Base-by-base conservation (phyloP, 2,113 vertebrate genomes). In the Heterotis niloticus region DNA sequence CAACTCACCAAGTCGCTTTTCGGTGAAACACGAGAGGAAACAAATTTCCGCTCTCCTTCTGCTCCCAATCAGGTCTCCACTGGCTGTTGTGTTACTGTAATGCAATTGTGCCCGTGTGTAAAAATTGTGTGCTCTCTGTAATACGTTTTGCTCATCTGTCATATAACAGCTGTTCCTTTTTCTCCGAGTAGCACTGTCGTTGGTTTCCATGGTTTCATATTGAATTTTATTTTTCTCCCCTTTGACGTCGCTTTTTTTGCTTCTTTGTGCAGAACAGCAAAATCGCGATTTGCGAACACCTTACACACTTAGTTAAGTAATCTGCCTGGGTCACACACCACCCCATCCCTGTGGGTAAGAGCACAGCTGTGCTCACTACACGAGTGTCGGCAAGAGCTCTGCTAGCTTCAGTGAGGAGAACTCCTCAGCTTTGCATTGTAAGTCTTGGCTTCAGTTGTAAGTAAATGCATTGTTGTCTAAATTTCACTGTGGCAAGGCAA, bases 251-350 rank as follows among this genome's bases (percentile, higher is more conserved):
- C 18, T 17, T 68, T 78, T 51, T 23, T n/a, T 79, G 34, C 26
- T 64, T 26, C 24, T 73, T 11, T 57, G 57, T 24, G 34, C 73
- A 59, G 64, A 79, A 73, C 65, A 34, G 60, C 69, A 62, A 74
- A 73, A 79, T 74, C 60, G 26, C 13, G 10, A 70, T 73, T 44
- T n/a, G 60, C 60, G 56, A 79, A 64, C 73, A 60, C 59, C 69
- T 74, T 69, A 73, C 78, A 69, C 70, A 79, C 34, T 73, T 79
- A 79, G 73, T 74, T 29, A 57, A 64, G 69, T 79, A 57, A 74
- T 79, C 57, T 74, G 69, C 51, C 60, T 74, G 59, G 59, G 12
- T 79, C 60, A 74, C 26, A 54, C 51, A 23, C 65, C 11, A 11
- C 26, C 34, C 34, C 44, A 52, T 65, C 65, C 76, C 76, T 24